Conservation (phyloP, 1,140 invertebrate species). For the Magallana gigas region DNA sequence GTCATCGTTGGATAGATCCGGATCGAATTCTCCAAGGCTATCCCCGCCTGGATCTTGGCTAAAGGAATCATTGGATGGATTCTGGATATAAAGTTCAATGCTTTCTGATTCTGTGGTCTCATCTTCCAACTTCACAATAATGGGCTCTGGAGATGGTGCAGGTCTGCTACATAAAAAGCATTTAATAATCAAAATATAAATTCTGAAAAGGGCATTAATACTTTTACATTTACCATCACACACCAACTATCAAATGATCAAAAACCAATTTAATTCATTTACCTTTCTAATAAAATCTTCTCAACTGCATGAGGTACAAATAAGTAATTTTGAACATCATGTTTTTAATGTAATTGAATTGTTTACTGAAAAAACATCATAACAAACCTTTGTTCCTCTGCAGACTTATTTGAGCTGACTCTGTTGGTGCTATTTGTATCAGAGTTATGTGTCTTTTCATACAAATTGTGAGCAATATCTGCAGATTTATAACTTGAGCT, state of each 20-base stretch:
- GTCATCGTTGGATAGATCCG: constrained; percentile 1
- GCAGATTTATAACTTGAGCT: background rate
- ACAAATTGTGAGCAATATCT: background rate
- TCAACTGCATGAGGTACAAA: no score
- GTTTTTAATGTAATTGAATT: no score
- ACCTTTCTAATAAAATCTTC: no score
- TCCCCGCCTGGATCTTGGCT: background rate
- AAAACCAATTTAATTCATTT: no score
- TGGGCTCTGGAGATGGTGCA: constrained; percentile 7
- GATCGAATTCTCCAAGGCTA: background rate
- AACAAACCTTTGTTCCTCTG: background rate
- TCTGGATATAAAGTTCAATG: constrained; percentile 7
- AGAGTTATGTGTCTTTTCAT: background rate
- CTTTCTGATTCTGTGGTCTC: background rate
- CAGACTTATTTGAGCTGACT: background rate
- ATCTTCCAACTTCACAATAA: constrained; percentile 10
- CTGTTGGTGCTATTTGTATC: background rate
- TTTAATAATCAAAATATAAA: no score
- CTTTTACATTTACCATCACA: no score
- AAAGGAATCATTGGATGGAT: background rate
- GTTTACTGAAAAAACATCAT: background rate
- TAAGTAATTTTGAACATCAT: no score
- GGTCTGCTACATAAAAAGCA: background rate
- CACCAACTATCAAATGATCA: no score
- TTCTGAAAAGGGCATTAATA: no score